A percentile compares a stretch with the other conserved stretches of the same genome.
phyloP scores from a whole-genome alignment of 2,113 vertebrate genomes.

The Anolis carolinensis region DNA sequence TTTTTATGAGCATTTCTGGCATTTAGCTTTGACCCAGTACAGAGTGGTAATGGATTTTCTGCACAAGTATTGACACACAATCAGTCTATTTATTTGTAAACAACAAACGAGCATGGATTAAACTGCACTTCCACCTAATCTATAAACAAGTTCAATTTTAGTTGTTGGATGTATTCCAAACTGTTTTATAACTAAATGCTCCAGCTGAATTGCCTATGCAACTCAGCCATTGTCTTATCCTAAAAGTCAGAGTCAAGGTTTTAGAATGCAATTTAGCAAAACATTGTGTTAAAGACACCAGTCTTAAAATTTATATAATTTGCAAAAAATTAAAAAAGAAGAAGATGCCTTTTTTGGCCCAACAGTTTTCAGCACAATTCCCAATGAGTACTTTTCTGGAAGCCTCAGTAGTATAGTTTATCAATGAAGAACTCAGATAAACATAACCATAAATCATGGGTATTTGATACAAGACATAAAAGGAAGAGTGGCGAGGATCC shows the following conservation, averaged over 20 bases:
- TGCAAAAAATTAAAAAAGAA: no score
- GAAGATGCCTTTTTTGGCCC: neutral
- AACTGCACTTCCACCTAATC: neutral
- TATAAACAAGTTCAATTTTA: neutral
- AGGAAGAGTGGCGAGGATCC: neutral
- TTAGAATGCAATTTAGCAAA: neutral
- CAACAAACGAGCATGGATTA: neutral
- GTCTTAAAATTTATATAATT: neutral
- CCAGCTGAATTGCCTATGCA: neutral
- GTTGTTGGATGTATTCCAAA: neutral
- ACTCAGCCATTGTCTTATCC: neutral
- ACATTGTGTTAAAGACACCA: neutral
- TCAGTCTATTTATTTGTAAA: constrained; percentile 7
- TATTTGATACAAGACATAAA: neutral
- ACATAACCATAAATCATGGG: neutral
- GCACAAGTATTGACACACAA: neutral
- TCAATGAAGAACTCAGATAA: no score
- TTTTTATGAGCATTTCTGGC: neutral
- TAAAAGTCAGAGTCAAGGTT: neutral
- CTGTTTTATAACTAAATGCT: neutral
- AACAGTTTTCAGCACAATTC: no score
- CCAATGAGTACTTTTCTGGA: no score
- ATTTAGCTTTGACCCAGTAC: neutral
- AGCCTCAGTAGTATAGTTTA: no score
- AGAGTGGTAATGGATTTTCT: neutral